Evolutionary conservation across 1,140 invertebrate species (phyloP), one percentile per base, ranked within the genome.

Genomic region (Brachionus sp.): DNA sequence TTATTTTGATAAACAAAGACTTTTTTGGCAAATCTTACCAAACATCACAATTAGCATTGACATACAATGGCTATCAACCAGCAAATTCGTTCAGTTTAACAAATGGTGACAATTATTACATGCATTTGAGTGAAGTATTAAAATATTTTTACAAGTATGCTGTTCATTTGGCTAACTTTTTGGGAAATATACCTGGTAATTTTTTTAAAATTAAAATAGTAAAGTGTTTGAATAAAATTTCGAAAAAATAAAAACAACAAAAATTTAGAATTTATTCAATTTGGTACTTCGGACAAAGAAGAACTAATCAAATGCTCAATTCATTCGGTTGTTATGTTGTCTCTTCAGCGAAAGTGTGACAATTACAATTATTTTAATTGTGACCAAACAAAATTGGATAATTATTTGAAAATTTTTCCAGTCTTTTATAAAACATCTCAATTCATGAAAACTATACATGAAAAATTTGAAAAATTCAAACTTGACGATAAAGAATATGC

Each of bases 391-490:
- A 80, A 80, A 62, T 66, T 80, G 12, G 77, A 80, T 9, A 57
- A 62, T 23, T 80, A 35, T 44, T n/a, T 62, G 23, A 57, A 62
- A 66, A 25, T 80, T 16, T 80, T 80, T 80, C 77, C 77, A 66
- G 25, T 66, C 19, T 80, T 80, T 80, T 80, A 39, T 16, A 57
- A 66, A 19, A 66, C 77, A 57, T 23, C 50, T 25, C 62, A 62
- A 62, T 80, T 80, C 33, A 80, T 80, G 77, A 57, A 66, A 29
- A 80, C 35, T 23, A 37, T 80, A 25, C 50, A 80, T 66, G 77
- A 80, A 66, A 80, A 80, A 42, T 80, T 80, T 66, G 77, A 80
- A 80, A 80, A 80, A 53, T 82, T 82, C 33, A 82, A 82, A 68
- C 57, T 82, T 10, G 80, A 82, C 23, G 80, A 82, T 16, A 82